These are phyloP conservation scores for Mus spretus DNA, from an alignment of 2,797 vertebrate genomes.

Conservation along the genomic window DNA sequence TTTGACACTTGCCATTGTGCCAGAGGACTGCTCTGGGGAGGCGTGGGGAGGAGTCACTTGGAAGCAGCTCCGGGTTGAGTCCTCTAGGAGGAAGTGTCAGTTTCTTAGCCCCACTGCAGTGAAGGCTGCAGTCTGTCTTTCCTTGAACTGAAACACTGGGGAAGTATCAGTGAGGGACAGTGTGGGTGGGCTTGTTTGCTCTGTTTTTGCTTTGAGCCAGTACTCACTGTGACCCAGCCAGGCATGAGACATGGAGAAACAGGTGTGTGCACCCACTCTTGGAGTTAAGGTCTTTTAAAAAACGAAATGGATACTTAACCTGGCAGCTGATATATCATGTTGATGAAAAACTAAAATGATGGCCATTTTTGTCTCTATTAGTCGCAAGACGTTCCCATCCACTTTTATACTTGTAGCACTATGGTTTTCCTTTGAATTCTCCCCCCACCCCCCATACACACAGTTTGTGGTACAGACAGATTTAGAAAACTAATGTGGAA, in stretches of 20 bases:
- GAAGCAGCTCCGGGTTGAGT: neutral
- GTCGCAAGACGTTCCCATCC: neutral
- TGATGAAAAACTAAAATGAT: neutral
- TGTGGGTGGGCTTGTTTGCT: neutral
- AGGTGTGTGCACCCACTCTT: neutral
- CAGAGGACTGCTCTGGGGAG: neutral
- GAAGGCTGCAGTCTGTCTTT: neutral
- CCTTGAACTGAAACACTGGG: neutral
- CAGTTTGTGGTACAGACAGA: constrained; percentile 39
- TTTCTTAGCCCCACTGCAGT: neutral
- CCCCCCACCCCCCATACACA: too few relatives aligned
- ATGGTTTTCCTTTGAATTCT: constrained; percentile 18
- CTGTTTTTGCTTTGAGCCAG: neutral
- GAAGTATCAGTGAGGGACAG: neutral
- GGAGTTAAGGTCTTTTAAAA: neutral
- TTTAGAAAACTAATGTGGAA: constrained; percentile 52
- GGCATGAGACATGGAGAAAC: neutral
- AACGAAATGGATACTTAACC: neutral
- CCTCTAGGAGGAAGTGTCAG: neutral
- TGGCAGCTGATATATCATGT: neutral
- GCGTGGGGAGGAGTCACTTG: neutral
- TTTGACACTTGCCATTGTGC: neutral
- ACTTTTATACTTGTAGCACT: neutral
- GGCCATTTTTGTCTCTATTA: neutral
- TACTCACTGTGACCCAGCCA: neutral